These are phyloP conservation scores for Decapterus maruadsi DNA, from an alignment of 2,797 vertebrate genomes.

Conservation along the genomic window DNA sequence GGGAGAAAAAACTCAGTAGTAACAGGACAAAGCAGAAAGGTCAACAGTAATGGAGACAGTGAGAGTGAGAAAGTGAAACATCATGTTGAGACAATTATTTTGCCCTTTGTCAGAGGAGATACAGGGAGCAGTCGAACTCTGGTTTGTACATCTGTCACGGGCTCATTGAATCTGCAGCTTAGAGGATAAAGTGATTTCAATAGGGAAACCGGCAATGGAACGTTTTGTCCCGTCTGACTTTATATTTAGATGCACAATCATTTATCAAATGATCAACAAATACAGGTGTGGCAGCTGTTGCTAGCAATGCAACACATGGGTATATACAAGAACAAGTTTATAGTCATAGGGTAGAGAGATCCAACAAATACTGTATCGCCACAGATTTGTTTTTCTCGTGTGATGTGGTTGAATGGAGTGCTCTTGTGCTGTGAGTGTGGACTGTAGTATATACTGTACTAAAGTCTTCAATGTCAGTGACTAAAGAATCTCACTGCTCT, in stretches of 20 bases:
- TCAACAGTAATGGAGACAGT: slow-evolving; percentile 4
- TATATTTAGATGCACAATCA: not conserved
- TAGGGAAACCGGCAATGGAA: not conserved
- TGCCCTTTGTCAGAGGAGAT: not conserved
- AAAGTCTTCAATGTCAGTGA: not conserved
- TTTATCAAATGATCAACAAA: not conserved
- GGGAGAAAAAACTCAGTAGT: slow-evolving; percentile 1
- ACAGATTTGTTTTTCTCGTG: not conserved
- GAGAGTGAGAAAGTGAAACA: not conserved
- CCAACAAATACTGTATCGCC: no score
- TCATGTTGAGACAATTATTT: not conserved
- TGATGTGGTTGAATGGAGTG: not conserved
- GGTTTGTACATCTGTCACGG: not conserved
- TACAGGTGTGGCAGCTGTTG: not conserved
- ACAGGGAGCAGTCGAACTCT: not conserved
- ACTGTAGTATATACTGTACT: not conserved
- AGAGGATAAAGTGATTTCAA: not conserved
- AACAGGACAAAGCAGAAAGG: slow-evolving; percentile 25
- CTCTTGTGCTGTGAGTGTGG: not conserved
- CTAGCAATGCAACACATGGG: not conserved
- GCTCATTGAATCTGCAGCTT: no score
- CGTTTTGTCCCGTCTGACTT: not conserved
- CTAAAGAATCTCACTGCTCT: not conserved
- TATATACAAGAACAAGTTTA: not conserved
- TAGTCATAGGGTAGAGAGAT: not conserved